Evolutionary conservation across 2,797 vertebrate genomes (phyloP), one percentile per base, ranked within the genome.

Genomic region (Novumbra hubbsi): DNA sequence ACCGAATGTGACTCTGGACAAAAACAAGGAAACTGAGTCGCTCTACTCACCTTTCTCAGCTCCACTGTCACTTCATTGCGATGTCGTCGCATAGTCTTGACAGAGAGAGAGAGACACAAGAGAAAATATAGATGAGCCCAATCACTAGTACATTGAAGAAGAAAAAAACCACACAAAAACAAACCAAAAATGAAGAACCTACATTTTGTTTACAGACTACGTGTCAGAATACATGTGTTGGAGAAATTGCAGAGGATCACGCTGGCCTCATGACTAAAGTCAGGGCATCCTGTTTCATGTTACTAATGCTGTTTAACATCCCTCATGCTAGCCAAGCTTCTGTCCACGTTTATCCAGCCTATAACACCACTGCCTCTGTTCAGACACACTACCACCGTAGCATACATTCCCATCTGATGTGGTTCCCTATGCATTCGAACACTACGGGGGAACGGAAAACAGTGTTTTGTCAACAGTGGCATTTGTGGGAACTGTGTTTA

Each of bases 71-170:
- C 94, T 93, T 96, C 95, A 83, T 96, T 96, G 91, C 95, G 93
- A 87, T 96, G 95, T 92, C 95, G 95, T 94, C 95, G 91, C 95
- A 96, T 96, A 76, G 95, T 96, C 95, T 96, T n/a, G n/a, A n/a
- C n/a, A n/a, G n/a, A n/a, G n/a, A n/a, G 87, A 11, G 87, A 89
- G 82, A 77, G 14, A 84, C 32, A 75, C 78, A 81, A 7, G 28
- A 65, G 63, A 19, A 32, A 0, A 28, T 30, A 68, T 4, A 12
- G 52, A 71, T 12, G 17, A n/a, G 11, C 19, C n/a, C 57, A 21
- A 19, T 34, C 11, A 21, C 28, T 57, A 9, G 28, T 12, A 16
- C 32, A 55, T 57, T 60, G 11, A 57, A 57, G n/a, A n/a, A n/a
- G n/a, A n/a, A 21, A 7, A 41, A 7, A 11, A 1, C 17, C 19